Conservation (phyloP, 1,140 invertebrate species). For the Yoshiicerus persimilis region DNA sequence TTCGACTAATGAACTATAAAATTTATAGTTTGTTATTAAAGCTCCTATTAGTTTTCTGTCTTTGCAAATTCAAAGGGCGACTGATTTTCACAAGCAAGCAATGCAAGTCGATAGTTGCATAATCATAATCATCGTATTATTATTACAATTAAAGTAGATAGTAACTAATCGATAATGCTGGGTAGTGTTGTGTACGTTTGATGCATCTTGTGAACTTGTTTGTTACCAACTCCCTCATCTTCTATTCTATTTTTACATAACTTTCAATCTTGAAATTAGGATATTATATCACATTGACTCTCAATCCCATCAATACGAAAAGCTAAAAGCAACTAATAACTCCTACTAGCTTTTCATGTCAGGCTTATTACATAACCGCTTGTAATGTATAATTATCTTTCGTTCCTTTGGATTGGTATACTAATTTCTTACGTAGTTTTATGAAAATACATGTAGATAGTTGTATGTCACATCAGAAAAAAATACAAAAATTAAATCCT, state of each 20-base stretch:
- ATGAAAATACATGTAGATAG: slow-evolving; percentile 18
- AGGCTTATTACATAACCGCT: neutral
- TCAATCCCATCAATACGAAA: slow-evolving; percentile 1
- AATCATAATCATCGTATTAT: neutral
- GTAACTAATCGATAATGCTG: neutral
- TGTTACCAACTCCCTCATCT: neutral
- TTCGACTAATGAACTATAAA: neutral
- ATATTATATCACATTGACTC: slow-evolving; percentile 15
- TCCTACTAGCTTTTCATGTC: neutral
- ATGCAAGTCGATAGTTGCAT: neutral
- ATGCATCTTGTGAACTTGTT: neutral
- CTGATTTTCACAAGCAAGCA: neutral
- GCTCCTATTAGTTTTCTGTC: neutral
- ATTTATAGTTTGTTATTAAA: neutral
- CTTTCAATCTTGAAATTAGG: slow-evolving; percentile 6
- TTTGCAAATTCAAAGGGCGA: slow-evolving; percentile 9
- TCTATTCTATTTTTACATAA: neutral
- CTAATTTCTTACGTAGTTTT: slow-evolving; percentile 18
- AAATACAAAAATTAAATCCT: slow-evolving; percentile 19
- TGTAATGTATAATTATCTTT: neutral
- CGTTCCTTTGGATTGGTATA: neutral
- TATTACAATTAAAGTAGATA: neutral
- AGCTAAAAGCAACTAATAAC: neutral
- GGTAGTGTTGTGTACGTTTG: neutral
- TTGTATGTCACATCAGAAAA: slow-evolving; percentile 18